Evolutionary conservation across 2,797 vertebrate genomes (phyloP), one percentile per base, ranked within the genome.

Genomic region (Epinephelus coioides): DNA sequence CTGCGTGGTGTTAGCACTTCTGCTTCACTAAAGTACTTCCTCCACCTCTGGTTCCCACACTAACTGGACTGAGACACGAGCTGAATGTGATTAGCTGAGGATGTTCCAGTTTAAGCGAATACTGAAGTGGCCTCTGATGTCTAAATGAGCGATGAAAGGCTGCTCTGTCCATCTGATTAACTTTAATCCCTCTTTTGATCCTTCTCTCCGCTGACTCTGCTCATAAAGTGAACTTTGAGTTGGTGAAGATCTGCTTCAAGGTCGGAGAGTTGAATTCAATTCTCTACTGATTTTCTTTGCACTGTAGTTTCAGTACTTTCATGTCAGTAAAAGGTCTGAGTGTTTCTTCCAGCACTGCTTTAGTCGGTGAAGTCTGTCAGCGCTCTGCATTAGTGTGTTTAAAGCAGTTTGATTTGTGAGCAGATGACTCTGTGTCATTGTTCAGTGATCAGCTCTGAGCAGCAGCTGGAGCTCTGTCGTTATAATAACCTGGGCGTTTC

Each of bases 41-140:
- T 18, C 21, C 43, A 14, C 14, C 40, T 13, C 7, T 40, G 40
- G 73, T 82, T 86, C 84, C 77, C 84, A 86, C 73, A 0, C 30
- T 68, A 5, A 46, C 25, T 6, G 53, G 19, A 30, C 5, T 1
- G 47, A 38, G 12, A 51, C 49, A 51, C 2, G 1, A 50, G 43
- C 2, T 49, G 25, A 49, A 76, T 79, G 43, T 23, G 80, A 85
- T 79, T 73, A 73, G 34, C 13, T 67, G 1, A 40, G 59, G 25
- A 50, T 19, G 47, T 5, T 49, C 11, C 15, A 34, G 12, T 69
- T 30, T 19, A n/a, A 43, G 7, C 56, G 75, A 55, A n/a, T 40
- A 21, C 0, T 43, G 27, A 6, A 23, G 2, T 12, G 1, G 34
- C 43, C 6, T 72, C 46, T 72, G 75, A 63, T 23, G 17, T 0